Evolutionary conservation across 2,797 vertebrate species (phyloP), one percentile per base, ranked within the genome.

Genomic region (Xiphophorus birchmanni): DNA sequence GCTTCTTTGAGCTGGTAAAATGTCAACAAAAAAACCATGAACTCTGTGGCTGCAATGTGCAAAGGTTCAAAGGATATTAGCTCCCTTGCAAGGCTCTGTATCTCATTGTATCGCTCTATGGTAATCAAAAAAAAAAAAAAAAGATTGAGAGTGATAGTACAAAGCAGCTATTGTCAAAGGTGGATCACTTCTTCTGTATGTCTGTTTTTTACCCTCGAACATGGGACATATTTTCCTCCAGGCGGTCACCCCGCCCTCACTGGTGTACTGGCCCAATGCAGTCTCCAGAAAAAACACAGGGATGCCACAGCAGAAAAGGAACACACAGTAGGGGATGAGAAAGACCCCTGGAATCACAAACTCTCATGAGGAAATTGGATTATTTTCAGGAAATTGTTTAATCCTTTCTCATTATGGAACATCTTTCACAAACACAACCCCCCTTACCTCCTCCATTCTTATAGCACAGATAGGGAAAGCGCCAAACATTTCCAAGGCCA

Each of bases 221-320:
- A 99, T 95, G 76, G 98, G 98, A 45, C 98, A 99, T 79, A 99
- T 97, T 94, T 98, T 99, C 92, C 95, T 96, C 98, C 98, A 99
- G 86, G 97, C 97, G 0, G 98, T 99, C 65, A 99, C 90, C 0
- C 96, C 97, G 0, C 98, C 97, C 90, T 99, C 96, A 65, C 96
- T 98, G 45, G 98, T 99, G 89, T 97, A 99, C 88, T 99, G 98
- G 23, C 98, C 98, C 94, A 99, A 52, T 0, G 97, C 96, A 0
- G 96, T 97, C 95, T 99, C 98, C 95, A 99, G 82, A 86, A 99
- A 95, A 89, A 99, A 98, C 60, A 99, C 3, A 0, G 98, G 98
- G 80, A 99, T 96, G 72, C 98, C 98, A 0, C 97, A 97, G 80
- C 96, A 95, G 84, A 99, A 93, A 82, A 99, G 96, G 94, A 97